Base-by-base conservation (phyloP, 2,797 vertebrate genomes). In the Anas acuta region DNA sequence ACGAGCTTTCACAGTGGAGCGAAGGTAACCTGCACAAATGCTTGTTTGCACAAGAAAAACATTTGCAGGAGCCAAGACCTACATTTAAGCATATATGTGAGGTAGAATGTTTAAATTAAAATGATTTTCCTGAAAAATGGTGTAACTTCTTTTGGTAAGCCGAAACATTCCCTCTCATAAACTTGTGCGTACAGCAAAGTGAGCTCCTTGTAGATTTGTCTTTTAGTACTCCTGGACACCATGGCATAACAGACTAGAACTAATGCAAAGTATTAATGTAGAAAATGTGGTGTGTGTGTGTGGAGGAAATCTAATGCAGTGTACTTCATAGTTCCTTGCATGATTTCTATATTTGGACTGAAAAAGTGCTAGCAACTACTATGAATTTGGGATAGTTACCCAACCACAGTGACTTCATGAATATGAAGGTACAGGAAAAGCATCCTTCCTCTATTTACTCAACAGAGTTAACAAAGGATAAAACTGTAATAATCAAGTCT, bases 31-130 rank as follows among this genome's bases (percentile, higher is more conserved):
- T 92, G 88, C 66, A 96, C 86, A 91, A 89, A 95, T 77, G 67
- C 91, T 95, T 94, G 93, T 95, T 96, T 92, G 87, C 95, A 92
- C 90, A 95, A 81, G 62, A 87, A 94, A 95, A 92, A 66, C 7
- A 60, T 30, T 69, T 14, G 64, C 22, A 28, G 62, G 90, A 92
- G 95, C 92, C 90, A 95, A 96, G 75, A 92, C 76, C 75, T 89
- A 95, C 81, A 89, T 78, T 95, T 93, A 75, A 89, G 90, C 86
- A 96, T 93, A 92, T 56, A 95, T 6, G 78, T 92, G 94, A 95
- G 84, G 90, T 53, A 92, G 76, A 83, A 94, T 51, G 92, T 93
- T 95, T 80, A 95, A 95, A 89, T 86, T 80, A 92, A 87, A 30
- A 71, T 78, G 84, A 70, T 85, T 91, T 94, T 78, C 86, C 80